phyloP scores from a whole-genome alignment of 2,888 invertebrate genomes.

The Aphelenchoides bicaudatus region DNA sequence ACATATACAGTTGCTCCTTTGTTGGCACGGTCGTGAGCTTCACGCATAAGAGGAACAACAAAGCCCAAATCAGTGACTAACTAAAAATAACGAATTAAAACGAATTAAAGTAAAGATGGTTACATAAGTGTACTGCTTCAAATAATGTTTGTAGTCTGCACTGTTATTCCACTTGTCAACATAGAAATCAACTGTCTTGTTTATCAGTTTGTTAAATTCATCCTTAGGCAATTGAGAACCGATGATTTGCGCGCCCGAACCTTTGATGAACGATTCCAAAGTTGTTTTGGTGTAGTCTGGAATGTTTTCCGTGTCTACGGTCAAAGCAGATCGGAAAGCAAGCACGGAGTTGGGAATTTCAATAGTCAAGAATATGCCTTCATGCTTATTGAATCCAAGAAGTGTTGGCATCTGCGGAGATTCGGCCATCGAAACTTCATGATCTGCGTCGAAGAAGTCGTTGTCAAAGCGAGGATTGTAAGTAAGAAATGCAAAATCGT shows the following conservation, averaged over 20 bases:
- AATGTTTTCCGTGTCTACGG: not conserved
- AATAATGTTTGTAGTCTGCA: not conserved
- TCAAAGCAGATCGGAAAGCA: conserved; percentile 13
- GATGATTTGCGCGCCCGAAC: not conserved
- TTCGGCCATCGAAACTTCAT: conserved; percentile 28
- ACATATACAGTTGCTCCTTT: conserved; percentile 22
- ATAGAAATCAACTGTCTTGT: conserved; percentile 8
- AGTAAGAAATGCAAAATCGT: conserved; percentile 34
- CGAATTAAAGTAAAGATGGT: not conserved
- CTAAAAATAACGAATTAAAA: conserved; percentile 9
- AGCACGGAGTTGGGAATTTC: conserved; percentile 16
- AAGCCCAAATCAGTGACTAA: conserved; percentile 21
- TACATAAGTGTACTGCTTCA: conserved; percentile 14
- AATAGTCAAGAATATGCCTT: conserved; percentile 32
- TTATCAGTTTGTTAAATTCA: not conserved
- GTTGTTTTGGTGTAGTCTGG: not conserved
- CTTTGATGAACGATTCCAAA: conserved; percentile 1
- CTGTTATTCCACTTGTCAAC: conserved; percentile 10
- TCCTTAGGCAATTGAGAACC: not conserved
- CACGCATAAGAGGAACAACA: conserved; percentile 22
- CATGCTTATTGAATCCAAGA: conserved; percentile 43
- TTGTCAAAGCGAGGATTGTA: conserved; percentile 45
- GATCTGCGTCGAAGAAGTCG: conserved; percentile 37
- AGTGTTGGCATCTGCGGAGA: conserved; percentile 42
- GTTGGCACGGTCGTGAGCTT: conserved; percentile 6